Conservation (phyloP, 2,113 vertebrate genomes). For the Lutjanus erythropterus region DNA sequence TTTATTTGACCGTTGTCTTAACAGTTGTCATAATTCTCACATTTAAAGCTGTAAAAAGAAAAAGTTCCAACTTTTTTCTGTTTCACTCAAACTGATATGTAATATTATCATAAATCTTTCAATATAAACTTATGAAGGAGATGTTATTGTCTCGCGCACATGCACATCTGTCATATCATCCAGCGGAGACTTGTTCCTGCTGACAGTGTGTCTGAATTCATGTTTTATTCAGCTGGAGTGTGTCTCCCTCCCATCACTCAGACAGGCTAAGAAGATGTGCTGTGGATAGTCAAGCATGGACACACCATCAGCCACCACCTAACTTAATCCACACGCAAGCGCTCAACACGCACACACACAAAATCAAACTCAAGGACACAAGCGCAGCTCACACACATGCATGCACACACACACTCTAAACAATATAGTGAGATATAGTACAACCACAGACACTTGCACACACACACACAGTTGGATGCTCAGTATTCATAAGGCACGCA, state of each 20-base stretch:
- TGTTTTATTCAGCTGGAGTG: conserved; percentile 76
- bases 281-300: conserved; percentile 56
- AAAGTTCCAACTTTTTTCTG: neutral
- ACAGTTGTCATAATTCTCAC: neutral
- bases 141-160: conserved; percentile 39
- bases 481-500: conserved; percentile 39
- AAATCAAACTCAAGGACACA: conserved; percentile 55
- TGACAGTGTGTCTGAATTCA: conserved; percentile 69
- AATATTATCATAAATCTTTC: conserved; percentile 1
- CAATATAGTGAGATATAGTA: conserved; percentile 17
- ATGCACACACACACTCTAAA: neutral
- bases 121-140: conserved; percentile 32
- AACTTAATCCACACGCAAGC: conserved; percentile 53
- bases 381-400: neutral
- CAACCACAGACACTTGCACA: conserved; percentile 1
- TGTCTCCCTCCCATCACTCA: conserved; percentile 60
- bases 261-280: conserved; percentile 54
- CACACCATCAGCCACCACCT: conserved; percentile 58
- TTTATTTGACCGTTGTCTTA: neutral
- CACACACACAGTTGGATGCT: conserved; percentile 26
- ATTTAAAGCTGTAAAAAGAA: too few relatives aligned
- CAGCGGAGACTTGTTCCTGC: conserved; percentile 43
- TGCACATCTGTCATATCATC: conserved; percentile 54
- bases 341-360: conserved; percentile 17
- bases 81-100: neutral